Evolutionary conservation across 2,113 vertebrate species (phyloP).

Genomic region (Petaurus breviceps): DNA sequence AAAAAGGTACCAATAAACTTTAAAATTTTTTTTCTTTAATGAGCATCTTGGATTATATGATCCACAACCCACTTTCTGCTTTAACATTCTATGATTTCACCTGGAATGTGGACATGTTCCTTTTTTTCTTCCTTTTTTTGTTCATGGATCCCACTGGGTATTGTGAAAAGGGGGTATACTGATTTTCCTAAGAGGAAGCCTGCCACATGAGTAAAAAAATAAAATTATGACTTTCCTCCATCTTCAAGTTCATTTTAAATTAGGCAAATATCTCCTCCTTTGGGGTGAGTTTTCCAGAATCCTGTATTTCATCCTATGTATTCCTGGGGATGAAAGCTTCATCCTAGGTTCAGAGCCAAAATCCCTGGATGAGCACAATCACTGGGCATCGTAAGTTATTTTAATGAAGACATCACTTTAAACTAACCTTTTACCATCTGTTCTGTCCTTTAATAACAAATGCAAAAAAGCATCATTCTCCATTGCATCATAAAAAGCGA

Average conservation of each 20-base stretch:
- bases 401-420: conserved; percentile 66
- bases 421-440: conserved; percentile 77
- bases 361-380: conserved; percentile 43
- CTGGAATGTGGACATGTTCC: background rate
- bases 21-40: background rate
- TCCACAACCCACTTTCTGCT: background rate
- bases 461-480: conserved; percentile 47
- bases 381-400: conserved; percentile 54
- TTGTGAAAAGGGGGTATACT: background rate
- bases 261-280: background rate
- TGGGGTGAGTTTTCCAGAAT: background rate
- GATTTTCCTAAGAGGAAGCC: background rate
- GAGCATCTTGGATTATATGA: background rate
- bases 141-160: background rate
- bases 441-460: conserved; percentile 67
- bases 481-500: conserved; percentile 36
- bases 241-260: conserved; percentile 27
- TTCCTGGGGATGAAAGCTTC: conserved; percentile 50
- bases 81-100: background rate
- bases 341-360: conserved; percentile 2
- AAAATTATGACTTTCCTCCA: background rate
- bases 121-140: background rate
- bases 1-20: background rate
- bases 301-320: background rate
- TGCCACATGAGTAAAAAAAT: background rate